These are phyloP conservation scores for Apodemus agrarius DNA, from an alignment of 2,797 vertebrate species.

Conservation along the genomic window DNA sequence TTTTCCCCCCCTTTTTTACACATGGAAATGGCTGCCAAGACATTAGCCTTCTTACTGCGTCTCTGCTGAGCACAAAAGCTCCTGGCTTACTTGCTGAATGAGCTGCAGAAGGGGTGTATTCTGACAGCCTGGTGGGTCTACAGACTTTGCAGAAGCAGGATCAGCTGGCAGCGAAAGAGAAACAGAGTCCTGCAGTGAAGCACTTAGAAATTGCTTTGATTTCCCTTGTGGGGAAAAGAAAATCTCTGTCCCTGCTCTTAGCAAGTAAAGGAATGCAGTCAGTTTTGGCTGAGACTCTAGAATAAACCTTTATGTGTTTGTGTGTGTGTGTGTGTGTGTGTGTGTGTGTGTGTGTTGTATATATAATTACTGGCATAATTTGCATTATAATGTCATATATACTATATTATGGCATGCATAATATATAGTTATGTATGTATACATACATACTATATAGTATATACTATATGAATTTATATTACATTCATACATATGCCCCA, in stretches of 20 bases:
- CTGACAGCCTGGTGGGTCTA: constrained; percentile 70
- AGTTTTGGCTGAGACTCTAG: constrained; percentile 12
- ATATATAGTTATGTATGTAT: neutral
- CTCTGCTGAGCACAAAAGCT: constrained; percentile 61
- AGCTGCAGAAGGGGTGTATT: constrained; percentile 25
- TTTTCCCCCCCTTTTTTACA: constrained; percentile 11
- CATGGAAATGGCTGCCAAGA: constrained; percentile 57
- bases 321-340: neutral
- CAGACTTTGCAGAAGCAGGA: constrained; percentile 66
- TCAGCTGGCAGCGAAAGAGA: constrained; percentile 70
- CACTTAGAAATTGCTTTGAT: constrained; percentile 72
- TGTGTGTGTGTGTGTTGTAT: too few species aligned
- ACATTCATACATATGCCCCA: neutral
- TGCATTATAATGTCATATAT: neutral
- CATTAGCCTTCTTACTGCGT: constrained; percentile 59
- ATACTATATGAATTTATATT: neutral
- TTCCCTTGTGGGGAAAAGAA: constrained; percentile 75
- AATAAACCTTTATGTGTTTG: neutral
- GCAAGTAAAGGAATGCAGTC: constrained; percentile 61
- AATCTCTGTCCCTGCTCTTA: constrained; percentile 64
- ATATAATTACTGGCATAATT: neutral
- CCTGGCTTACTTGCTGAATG: constrained; percentile 33
- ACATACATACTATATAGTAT: neutral
- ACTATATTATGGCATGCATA: neutral
- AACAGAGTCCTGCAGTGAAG: neutral